A percentile compares a stretch with the other conserved stretches of the same genome.
Evolutionary conservation across 2,113 vertebrate genomes (phyloP).

Genomic region (Callochromis pleurospilus): DNA sequence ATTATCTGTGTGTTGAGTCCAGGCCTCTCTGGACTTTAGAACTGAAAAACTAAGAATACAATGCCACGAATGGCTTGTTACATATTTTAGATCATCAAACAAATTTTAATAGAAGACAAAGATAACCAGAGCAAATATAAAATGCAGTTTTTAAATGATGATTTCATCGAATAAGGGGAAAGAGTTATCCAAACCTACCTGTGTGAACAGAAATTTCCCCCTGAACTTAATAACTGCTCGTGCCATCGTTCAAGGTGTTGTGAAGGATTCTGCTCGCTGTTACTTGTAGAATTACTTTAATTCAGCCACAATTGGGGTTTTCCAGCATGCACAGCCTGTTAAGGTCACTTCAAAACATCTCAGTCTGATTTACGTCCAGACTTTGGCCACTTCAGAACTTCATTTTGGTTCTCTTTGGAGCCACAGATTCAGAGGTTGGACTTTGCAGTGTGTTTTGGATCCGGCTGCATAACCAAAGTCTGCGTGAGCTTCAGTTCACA

Average conservation of each 20-base stretch:
- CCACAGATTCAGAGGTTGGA: background rate
- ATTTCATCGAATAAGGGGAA: background rate
- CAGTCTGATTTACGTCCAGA: background rate
- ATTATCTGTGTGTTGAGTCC: background rate
- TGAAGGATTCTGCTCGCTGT: background rate
- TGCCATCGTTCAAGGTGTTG: background rate
- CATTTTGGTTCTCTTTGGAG: background rate
- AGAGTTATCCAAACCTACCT: background rate
- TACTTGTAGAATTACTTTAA: background rate
- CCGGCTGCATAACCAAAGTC: background rate
- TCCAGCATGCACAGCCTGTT: background rate
- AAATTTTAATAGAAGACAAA: background rate
- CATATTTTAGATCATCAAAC: background rate
- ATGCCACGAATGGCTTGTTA: background rate
- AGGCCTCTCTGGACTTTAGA: background rate
- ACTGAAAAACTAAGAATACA: background rate
- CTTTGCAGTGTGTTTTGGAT: background rate
- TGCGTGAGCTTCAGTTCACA: background rate
- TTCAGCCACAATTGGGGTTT: background rate
- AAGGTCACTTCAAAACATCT: background rate
- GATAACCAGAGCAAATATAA: background rate
- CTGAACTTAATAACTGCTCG: background rate
- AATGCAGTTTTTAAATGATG: background rate
- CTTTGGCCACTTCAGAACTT: background rate
- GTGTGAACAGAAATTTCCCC: background rate